Evolutionary conservation across 2,888 invertebrate species (phyloP).

Genomic region (Calliopum simillimum): DNA sequence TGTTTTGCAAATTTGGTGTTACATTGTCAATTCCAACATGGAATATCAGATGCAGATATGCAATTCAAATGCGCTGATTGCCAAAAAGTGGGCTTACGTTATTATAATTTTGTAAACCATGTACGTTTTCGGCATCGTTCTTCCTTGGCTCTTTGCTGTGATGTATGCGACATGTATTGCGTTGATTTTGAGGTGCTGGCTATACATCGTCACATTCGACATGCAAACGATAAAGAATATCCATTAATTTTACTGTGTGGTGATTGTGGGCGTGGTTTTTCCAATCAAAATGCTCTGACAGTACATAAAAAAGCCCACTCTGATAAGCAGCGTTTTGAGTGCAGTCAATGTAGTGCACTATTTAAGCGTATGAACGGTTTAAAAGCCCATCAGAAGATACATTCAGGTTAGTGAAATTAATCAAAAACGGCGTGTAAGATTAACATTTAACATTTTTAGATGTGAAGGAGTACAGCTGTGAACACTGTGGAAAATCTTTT

Average conservation of each 20-base stretch:
- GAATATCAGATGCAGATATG: conserved; percentile 29
- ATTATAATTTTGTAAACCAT: conserved; percentile 56
- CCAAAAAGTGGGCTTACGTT: conserved; percentile 50
- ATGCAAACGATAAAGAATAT: conserved; percentile 35
- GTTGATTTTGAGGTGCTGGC: conserved; percentile 42
- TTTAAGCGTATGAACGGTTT: conserved; percentile 39
- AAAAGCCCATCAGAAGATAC: conserved; percentile 52
- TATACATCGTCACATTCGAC: conserved; percentile 45
- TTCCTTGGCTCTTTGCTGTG: conserved; percentile 50
- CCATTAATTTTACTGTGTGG: conserved; percentile 46
- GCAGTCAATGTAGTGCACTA: conserved; percentile 39
- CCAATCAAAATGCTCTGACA: conserved; percentile 44
- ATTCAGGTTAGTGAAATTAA: conserved; percentile 47
- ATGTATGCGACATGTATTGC: conserved; percentile 49
- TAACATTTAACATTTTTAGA: conserved; percentile 44
- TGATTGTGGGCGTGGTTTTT: conserved; percentile 53
- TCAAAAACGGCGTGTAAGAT: background rate
- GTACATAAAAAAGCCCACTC: conserved; percentile 50
- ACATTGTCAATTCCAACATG: conserved; percentile 14
- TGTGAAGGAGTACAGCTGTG: conserved; percentile 65
- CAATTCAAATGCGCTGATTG: conserved; percentile 55
- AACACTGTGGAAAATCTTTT: conserved; percentile 69
- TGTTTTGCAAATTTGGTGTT: conserved; percentile 1
- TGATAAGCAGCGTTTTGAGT: conserved; percentile 31
- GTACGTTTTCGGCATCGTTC: conserved; percentile 52